A percentile compares a stretch with the other conserved stretches of the same genome.
phyloP scores from a whole-genome alignment of 2,113 vertebrate species.

The Panthera tigris region DNA sequence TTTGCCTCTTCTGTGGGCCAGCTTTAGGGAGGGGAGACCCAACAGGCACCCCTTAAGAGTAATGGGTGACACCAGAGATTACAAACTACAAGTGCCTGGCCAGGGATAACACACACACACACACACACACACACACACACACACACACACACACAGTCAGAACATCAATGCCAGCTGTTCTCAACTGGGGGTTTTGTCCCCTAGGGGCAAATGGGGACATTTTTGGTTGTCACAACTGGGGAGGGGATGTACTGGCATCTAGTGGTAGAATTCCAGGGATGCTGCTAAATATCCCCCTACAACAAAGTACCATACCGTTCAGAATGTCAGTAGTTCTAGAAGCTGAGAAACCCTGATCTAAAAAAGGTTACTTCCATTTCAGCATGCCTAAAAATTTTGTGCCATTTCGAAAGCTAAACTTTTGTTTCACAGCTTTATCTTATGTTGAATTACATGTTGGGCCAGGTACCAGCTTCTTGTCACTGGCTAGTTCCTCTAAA shows the following conservation, averaged over 20 bases:
- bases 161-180: neutral
- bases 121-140: rapidly evolving
- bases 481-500: neutral
- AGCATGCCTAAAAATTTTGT: neutral
- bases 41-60: neutral
- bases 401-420: neutral
- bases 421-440: neutral
- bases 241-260: neutral
- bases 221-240: neutral
- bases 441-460: neutral
- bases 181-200: neutral
- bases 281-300: neutral
- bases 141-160: neutral
- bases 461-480: neutral
- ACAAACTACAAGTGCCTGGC: neutral
- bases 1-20: neutral
- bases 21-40: neutral
- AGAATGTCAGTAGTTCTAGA: neutral
- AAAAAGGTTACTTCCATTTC: neutral
- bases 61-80: neutral
- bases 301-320: neutral
- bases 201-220: neutral
- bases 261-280: neutral
- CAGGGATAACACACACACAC: neutral
- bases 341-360: neutral